Evolutionary conservation across 2,797 vertebrate genomes (phyloP), one percentile per base, ranked within the genome.

Genomic region (Odontamblyopus rebecca): DNA sequence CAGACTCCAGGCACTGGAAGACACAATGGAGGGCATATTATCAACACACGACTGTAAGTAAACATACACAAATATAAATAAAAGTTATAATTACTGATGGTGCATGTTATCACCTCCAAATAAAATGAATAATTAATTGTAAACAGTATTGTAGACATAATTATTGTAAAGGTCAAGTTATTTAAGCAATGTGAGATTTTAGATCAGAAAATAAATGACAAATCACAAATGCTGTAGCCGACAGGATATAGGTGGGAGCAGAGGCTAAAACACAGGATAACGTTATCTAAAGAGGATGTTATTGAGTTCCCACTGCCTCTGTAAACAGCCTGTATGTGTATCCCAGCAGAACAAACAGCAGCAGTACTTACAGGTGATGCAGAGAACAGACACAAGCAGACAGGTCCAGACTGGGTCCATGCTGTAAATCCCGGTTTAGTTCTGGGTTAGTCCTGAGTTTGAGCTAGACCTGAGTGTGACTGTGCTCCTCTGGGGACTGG

Each of bases 281-380:
- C 6, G 5, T 23, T 23, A 11, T 13, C 11, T 26, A 3, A 23
- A 26, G 8, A 26, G 54, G 57, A 27, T 29, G 53, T 19, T 48
- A n/a, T 2, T 27, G 2, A 61, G 59, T 18, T 27, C 32, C 3
- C 2, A 32, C 4, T 9, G 23, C 15, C 23, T 50, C 44, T 66
- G 64, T 19, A 66, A 66, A 66, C 41, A 50, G 3, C 27, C 27
- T 59, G 4, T 16, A 27, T 23, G n/a, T 44, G 26, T 29, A 5
- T 11, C 13, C 29, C 26, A 18, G 63, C 38, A 65, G 44, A 26
- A 29, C 26, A 30, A 7, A 44, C 32, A 63, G 38, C n/a, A 16
- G 80, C 67, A 66, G 69, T 91, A 94, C 95, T 95, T 89, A 94
- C 93, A 81, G 82, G 84, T 85, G 80, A 86, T 79, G 74, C 85